Evolutionary conservation across 2,888 invertebrate genomes (phyloP).

Genomic region (Drymonia ruficornis): DNA sequence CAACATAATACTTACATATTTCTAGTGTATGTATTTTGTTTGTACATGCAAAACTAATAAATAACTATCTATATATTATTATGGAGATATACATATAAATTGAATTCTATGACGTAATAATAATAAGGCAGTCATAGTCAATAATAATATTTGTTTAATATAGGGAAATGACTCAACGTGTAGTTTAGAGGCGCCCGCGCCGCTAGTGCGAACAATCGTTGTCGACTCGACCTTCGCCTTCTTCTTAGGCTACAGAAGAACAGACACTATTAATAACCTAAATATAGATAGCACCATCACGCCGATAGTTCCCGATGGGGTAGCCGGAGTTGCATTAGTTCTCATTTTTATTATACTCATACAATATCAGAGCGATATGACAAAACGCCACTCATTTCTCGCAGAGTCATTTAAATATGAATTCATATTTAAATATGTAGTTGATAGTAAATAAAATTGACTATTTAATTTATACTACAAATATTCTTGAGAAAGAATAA

Average conservation of each 20-base stretch:
- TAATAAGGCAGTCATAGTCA: background rate
- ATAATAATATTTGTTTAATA: conserved; percentile 35
- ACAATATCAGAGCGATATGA: no score
- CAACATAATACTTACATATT: no score
- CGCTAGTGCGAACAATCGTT: conserved; percentile 51
- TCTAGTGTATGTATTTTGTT: no score
- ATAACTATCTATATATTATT: background rate
- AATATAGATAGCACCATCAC: conserved; percentile 2
- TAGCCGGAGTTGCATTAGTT: no score
- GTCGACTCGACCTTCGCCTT: conserved; percentile 67
- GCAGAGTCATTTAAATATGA: no score
- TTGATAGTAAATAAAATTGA: no score
- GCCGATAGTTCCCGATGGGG: no score
- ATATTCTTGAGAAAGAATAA: background rate
- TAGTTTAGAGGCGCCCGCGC: conserved; percentile 64
- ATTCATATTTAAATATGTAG: no score
- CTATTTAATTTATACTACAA: background rate
- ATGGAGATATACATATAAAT: background rate
- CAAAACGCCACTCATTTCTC: no score
- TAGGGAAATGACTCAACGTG: conserved; percentile 73
- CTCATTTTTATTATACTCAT: no score
- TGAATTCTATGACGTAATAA: background rate
- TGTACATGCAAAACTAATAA: background rate
- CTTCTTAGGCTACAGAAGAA: conserved; percentile 75
- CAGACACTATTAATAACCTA: conserved; percentile 36